A percentile compares a stretch with the other conserved stretches of the same genome.
Conservation (phyloP, 2,113 vertebrate species). For the Pelvicachromis taeniatus region DNA sequence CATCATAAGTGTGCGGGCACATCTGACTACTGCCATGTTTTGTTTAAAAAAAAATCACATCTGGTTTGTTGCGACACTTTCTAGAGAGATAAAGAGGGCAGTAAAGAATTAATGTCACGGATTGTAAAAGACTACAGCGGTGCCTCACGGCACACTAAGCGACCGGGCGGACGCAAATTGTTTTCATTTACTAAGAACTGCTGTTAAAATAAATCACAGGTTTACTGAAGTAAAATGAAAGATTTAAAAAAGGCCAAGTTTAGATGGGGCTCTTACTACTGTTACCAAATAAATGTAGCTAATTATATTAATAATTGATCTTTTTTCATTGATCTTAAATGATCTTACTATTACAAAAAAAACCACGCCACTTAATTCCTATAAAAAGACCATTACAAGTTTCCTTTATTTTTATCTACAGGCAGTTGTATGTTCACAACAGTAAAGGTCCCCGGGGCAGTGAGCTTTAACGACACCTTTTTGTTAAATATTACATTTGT, state of each 20-base stretch:
- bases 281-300: not conserved
- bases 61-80: slow-evolving; percentile 52
- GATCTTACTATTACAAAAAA: not conserved
- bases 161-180: not conserved
- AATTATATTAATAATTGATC: not conserved
- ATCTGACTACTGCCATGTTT: slow-evolving; percentile 39
- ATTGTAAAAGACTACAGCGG: slow-evolving; percentile 38
- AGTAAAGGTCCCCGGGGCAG: rapidly evolving
- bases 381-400: not conserved
- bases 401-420: not conserved
- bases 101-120: slow-evolving; percentile 55
- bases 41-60: slow-evolving; percentile 56
- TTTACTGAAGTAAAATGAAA: not conserved
- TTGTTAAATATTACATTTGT: not conserved
- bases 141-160: slow-evolving; percentile 24
- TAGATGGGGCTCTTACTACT: not conserved
- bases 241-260: not conserved
- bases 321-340: not conserved
- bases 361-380: not conserved
- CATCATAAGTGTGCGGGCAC: slow-evolving; percentile 30
- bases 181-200: not conserved
- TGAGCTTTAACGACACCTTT: not conserved
- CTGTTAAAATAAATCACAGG: not conserved
- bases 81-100: slow-evolving; percentile 37
- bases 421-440: not conserved